Base-by-base conservation (phyloP, 2,797 vertebrate genomes). In the Hapalemur alaotrensis region DNA sequence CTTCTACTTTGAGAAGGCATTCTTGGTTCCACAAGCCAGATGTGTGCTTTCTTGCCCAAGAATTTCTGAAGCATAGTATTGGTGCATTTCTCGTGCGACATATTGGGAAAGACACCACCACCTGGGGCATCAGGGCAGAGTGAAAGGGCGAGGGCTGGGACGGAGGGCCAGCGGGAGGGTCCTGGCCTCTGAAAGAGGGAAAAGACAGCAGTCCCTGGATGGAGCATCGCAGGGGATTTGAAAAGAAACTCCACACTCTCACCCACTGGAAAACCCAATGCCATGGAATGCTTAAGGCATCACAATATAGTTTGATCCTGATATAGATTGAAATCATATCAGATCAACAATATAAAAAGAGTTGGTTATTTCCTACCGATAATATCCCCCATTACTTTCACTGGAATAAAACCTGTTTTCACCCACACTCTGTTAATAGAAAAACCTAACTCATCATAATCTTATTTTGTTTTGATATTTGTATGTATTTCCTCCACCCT, bases 391-490 rank as follows among this genome's bases (percentile, higher is more conserved):
- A 65, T 59, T n/a, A 76, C n/a, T 88, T 82, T 59, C 72, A 30
- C 28, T 38, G 41, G 14, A 92, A 48, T 54, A 90, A 83, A 94
- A 63, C 7, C 8, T 52, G 15, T 72, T 69, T 81, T 78, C 15
- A 78, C 4, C 12, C 23, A 70, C 75, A 50, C 17, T 82, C 35
- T 89, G 13, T 54, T 92, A 32, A 83, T 28, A 96, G 41, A 18
- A 91, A 82, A 97, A 48, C 3, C 18, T 93, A 96, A 90, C 4
- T 70, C 59, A 80, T 32, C 30, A 11, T 57, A 89, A 81, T 81
- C 13, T 25, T 35, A 50, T 65, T 67, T 57, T 59, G 50, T 76
- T 75, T 92, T 83, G 28, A n/a, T n/a, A 50, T 93, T 91, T 81
- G 12, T 43, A 32, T 50, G 4, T 54, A 57, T 50, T 89, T 92